Percentiles rank a stretch among this genome's conserved stretches.
These are phyloP conservation scores for Ptychadena robeensis DNA, from an alignment of 2,797 vertebrate species.

Conservation along the genomic window DNA sequence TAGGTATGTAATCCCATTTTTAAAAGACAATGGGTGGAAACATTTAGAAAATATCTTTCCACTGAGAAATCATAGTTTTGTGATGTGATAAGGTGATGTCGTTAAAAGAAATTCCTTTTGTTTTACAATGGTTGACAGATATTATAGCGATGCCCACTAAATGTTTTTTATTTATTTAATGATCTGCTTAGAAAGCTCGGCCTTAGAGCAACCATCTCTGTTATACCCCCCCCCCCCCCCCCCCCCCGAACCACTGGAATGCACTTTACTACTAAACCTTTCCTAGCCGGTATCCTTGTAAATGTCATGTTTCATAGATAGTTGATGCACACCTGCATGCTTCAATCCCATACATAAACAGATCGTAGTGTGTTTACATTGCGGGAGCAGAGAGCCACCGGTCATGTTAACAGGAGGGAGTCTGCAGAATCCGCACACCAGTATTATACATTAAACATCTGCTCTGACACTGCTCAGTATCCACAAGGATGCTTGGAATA, in stretches of 20 bases:
- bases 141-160: not conserved
- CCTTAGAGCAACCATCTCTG: not conserved
- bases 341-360: constrained; percentile 10
- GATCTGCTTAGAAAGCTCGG: not conserved
- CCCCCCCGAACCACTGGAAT: not conserved
- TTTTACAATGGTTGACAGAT: not conserved
- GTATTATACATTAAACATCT: constrained; percentile 37
- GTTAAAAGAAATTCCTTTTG: too few species aligned
- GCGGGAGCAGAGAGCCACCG: constrained; percentile 7
- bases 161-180: not conserved
- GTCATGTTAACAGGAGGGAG: constrained; percentile 32
- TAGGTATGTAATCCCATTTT: too few species aligned
- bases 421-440: constrained; percentile 13
- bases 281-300: not conserved
- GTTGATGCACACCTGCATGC: constrained; percentile 24
- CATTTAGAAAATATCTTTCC: too few species aligned
- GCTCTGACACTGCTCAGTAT: constrained; percentile 25
- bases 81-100: too few species aligned
- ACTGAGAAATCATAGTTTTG: too few species aligned
- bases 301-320: constrained; percentile 15
- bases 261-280: constrained; percentile 24
- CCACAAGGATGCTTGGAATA: constrained; percentile 25
- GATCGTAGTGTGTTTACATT: constrained; percentile 40
- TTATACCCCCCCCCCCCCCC: not conserved
- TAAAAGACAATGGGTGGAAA: too few species aligned